These are phyloP conservation scores for Volucella zonaria DNA, from an alignment of 2,888 invertebrate genomes.

Conservation along the genomic window DNA sequence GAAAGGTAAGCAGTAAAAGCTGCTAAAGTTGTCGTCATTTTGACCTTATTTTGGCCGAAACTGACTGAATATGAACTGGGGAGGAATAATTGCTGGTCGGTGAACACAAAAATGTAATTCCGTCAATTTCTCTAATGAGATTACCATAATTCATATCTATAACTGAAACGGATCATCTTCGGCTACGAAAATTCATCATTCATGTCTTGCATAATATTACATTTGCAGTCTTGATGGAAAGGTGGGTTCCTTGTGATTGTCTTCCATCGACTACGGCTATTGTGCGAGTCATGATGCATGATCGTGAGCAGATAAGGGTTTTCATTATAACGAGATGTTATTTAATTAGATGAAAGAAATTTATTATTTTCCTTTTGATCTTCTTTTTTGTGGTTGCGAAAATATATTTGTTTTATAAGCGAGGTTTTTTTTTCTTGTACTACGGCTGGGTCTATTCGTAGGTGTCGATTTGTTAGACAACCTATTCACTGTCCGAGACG, in stretches of 20 bases:
- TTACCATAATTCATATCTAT: slow-evolving; percentile 43
- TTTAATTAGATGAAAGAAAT: slow-evolving; percentile 41
- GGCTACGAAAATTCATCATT: slow-evolving; percentile 42
- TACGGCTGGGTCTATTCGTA: too few relatives aligned
- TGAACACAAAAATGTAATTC: slow-evolving; percentile 8
- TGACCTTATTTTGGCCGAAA: neutral
- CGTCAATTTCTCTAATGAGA: slow-evolving; percentile 52
- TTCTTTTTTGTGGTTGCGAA: slow-evolving; percentile 23
- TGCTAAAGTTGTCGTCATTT: neutral
- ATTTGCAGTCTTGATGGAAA: slow-evolving; percentile 1
- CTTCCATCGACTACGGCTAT: slow-evolving; percentile 41
- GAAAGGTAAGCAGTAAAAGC: slow-evolving; percentile 4
- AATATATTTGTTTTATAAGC: slow-evolving; percentile 19
- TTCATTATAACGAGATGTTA: slow-evolving; percentile 48
- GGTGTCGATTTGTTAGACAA: too few relatives aligned
- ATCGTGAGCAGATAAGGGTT: slow-evolving; percentile 35
- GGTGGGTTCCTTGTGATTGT: slow-evolving; percentile 20
- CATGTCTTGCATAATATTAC: slow-evolving; percentile 55
- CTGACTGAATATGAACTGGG: slow-evolving; percentile 18
- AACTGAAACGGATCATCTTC: slow-evolving; percentile 26
- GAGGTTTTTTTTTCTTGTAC: too few relatives aligned
- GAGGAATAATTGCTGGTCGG: slow-evolving; percentile 25
- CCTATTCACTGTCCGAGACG: too few relatives aligned
- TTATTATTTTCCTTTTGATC: slow-evolving; percentile 10
- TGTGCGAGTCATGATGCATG: slow-evolving; percentile 63